Evolutionary conservation across 2,113 vertebrate species (phyloP).

Genomic region (Etia nguti): DNA sequence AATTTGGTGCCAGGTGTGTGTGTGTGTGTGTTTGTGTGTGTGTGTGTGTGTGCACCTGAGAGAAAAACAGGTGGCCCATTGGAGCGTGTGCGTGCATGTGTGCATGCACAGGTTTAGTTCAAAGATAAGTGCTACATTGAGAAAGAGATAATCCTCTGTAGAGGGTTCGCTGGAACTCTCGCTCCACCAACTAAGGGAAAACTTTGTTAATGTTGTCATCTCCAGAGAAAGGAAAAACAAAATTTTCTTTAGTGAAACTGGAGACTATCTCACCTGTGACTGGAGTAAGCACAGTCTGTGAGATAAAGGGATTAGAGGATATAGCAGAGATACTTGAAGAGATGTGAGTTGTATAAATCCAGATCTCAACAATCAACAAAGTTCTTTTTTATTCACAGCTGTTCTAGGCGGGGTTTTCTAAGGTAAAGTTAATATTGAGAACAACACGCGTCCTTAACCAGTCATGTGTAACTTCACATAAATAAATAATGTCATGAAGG

Average conservation of each 20-base stretch:
- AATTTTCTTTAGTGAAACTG: constrained; percentile 4
- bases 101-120: not conserved
- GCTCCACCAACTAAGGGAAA: constrained; percentile 1
- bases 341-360: constrained; percentile 13
- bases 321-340: constrained; percentile 17
- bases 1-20: not conserved
- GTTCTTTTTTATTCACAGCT: not conserved
- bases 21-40: not conserved
- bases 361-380: not conserved
- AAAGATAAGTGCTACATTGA: constrained; percentile 27
- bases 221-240: not conserved
- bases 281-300: not conserved
- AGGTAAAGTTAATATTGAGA: not conserved
- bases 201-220: constrained; percentile 30
- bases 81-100: not conserved
- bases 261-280: constrained; percentile 29
- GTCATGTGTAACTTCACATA: not conserved
- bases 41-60: not conserved
- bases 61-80: not conserved
- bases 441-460: not conserved
- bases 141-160: constrained; percentile 29
- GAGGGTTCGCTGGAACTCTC: not conserved
- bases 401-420: not conserved
- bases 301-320: constrained; percentile 35
- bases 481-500: not conserved